phyloP scores from a whole-genome alignment of 2,113 vertebrate species.

The Nothobranchius furzeri region DNA sequence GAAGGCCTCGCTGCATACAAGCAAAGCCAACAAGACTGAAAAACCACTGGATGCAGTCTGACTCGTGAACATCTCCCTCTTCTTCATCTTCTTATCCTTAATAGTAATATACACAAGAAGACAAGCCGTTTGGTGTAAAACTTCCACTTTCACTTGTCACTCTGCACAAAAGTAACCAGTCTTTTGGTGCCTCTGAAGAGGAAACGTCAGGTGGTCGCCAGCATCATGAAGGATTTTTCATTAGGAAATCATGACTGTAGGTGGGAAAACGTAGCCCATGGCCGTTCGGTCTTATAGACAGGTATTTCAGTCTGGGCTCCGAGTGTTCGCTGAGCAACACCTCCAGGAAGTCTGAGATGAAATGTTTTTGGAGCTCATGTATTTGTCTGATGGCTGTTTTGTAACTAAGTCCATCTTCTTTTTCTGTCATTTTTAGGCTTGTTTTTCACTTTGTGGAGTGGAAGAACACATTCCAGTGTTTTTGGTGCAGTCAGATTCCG shows the following conservation, averaged over 20 bases:
- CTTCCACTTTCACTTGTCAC: neutral
- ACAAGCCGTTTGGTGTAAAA: no score
- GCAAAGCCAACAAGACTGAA: no score
- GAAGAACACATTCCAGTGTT: constrained; percentile 5
- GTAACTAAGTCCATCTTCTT: constrained; percentile 9
- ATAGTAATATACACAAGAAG: no score
- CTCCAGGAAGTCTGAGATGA: neutral
- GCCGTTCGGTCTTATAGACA: neutral
- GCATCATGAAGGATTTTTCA: neutral
- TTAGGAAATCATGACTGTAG: neutral
- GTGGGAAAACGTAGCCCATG: neutral
- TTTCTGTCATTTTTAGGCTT: constrained; percentile 30
- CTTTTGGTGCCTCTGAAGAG: neutral
- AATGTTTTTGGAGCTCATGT: constrained; percentile 10
- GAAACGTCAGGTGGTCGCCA: neutral
- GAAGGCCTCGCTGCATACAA: no score
- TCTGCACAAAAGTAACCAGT: neutral
- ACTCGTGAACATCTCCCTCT: no score
- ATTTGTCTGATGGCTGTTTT: constrained; percentile 11
- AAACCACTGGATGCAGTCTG: no score
- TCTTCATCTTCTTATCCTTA: no score
- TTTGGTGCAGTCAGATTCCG: neutral
- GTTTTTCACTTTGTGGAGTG: neutral
- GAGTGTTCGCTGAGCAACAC: neutral
- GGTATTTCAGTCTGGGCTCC: neutral